Evolutionary conservation across 2,888 invertebrate genomes (phyloP).

Genomic region (Amiota minor): DNA sequence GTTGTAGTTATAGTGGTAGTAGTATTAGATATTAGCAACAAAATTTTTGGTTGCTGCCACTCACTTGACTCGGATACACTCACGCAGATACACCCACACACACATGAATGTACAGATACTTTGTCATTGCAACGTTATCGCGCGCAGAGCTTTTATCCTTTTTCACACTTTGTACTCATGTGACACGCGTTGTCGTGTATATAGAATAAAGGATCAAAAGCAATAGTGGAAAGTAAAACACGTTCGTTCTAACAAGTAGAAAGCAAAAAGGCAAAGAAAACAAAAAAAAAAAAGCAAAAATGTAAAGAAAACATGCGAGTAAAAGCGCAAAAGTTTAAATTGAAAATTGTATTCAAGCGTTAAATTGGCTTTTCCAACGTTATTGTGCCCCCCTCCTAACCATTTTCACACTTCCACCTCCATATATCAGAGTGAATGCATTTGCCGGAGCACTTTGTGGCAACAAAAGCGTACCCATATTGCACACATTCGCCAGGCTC

Average conservation of each 20-base stretch:
- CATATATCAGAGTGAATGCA: too few species aligned
- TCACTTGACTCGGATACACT: conserved; percentile 50
- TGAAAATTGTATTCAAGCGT: conserved; percentile 67
- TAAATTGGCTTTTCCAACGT: conserved; percentile 58
- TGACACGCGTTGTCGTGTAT: conserved; percentile 3
- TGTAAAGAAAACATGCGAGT: conserved; percentile 46
- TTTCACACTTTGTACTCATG: conserved; percentile 22
- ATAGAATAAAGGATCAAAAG: neutral
- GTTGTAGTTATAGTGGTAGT: neutral
- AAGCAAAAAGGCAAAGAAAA: conserved; percentile 1
- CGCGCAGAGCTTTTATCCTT: neutral
- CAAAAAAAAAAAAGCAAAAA: conserved; percentile 27
- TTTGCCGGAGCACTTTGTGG: too few species aligned
- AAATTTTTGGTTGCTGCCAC: conserved; percentile 3
- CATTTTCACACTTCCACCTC: neutral
- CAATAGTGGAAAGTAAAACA: conserved; percentile 17
- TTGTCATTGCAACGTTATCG: conserved; percentile 1
- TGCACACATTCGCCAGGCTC: too few species aligned
- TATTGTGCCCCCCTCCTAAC: neutral
- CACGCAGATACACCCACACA: conserved; percentile 9
- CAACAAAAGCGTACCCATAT: too few species aligned
- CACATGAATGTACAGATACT: neutral
- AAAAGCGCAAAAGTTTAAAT: conserved; percentile 60
- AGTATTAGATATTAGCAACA: neutral
- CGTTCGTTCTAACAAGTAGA: neutral